A percentile compares a stretch with the other conserved stretches of the same genome.
phyloP scores from a whole-genome alignment of 2,113 vertebrate genomes.

The Rhodinocichla rosea region DNA sequence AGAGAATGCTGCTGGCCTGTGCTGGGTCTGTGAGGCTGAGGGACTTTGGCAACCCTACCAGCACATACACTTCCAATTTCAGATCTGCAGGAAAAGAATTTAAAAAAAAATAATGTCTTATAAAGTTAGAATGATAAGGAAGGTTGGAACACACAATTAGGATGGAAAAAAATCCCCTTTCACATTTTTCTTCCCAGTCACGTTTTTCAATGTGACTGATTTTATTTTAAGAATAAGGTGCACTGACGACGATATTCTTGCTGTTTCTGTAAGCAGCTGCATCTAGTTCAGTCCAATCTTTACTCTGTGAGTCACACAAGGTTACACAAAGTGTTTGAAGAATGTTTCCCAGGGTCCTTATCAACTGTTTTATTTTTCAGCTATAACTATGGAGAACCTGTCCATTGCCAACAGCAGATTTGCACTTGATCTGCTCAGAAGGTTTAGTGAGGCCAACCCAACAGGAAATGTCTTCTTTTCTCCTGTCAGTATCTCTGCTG shows the following conservation, averaged over 20 bases:
- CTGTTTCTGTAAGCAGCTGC: background rate
- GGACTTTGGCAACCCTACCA: background rate
- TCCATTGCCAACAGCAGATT: conserved; percentile 60
- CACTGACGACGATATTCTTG: background rate
- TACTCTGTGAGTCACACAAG: background rate
- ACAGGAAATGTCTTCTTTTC: conserved; percentile 73
- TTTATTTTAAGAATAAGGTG: background rate
- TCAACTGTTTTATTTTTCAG: conserved; percentile 33
- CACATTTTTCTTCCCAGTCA: no score
- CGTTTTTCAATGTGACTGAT: background rate
- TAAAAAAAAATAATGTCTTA: background rate
- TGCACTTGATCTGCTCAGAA: conserved; percentile 64
- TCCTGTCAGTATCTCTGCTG: conserved; percentile 68
- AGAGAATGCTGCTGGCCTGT: background rate
- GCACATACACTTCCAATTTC: background rate
- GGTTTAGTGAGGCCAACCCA: conserved; percentile 37
- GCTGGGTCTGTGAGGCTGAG: background rate
- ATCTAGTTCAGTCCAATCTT: background rate
- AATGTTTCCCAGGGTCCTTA: background rate
- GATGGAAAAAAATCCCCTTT: rapidly evolving
- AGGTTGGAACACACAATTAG: background rate
- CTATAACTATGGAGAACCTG: conserved; percentile 67
- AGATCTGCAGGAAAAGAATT: background rate
- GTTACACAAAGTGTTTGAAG: background rate
- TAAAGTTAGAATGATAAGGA: background rate